Evolutionary conservation across 2,888 invertebrate species (phyloP), one percentile per base, ranked within the genome.

Genomic region (Synergus laeviventris): DNA sequence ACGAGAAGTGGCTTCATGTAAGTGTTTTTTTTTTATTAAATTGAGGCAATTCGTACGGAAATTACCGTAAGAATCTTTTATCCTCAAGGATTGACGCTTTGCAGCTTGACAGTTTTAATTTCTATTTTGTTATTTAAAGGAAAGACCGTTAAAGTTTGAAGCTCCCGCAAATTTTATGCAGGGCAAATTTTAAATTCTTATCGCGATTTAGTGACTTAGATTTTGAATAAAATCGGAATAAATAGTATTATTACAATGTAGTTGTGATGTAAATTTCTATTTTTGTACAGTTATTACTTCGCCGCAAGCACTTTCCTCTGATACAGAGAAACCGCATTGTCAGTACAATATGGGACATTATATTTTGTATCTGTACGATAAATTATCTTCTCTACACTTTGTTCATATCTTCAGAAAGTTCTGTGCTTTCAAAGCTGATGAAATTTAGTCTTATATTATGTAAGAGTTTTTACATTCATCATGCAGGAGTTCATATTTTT

Each of bases 401-500:
- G 36, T 45, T 12, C 31, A 49, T 1, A 36, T 31, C 49, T 12
- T 36, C 31, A 1, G 18, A 24, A 54, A 31, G 0, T 36, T 70
- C 36, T n/a, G 12, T 49, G 4, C 36, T 18, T 49, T 9, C 31
- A 36, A 45, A 70, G 5, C n/a, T 16, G 45, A 31, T 49, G 31
- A 54, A 31, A n/a, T 70, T 36, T 4, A 54, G 14, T 12, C 4
- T 49, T 54, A 8, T 70, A 9, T 54, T 54, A 5, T 70, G 31
- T 18, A 70, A 70, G 31, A 70, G 70, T 31, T 70, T 49, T 70
- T 70, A 70, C 31, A 70, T 70, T 49, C 70, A 70, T 49, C 70
- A 70, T 49, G 49, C 70, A 31, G 70, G 70, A 39, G 70, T 85
- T 12, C 80, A 86, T 49, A 79, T 86, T 49, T 83, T 87, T 18